Percentiles rank a stretch among this genome's conserved stretches.
phyloP scores from a whole-genome alignment of 2,888 invertebrate species.

The Phalera bucephala region DNA sequence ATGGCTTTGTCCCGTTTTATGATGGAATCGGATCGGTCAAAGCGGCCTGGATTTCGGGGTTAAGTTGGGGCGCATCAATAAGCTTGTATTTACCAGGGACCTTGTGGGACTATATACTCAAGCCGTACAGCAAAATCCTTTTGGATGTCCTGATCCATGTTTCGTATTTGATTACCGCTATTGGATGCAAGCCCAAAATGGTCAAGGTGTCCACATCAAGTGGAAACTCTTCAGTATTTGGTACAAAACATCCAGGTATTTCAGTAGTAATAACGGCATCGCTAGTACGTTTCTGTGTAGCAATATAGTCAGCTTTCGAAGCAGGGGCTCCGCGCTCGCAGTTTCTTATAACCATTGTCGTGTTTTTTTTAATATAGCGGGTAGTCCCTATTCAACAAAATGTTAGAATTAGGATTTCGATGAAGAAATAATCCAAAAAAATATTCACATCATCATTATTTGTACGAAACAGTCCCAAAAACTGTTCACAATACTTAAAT shows the following conservation, averaged over 20 bases:
- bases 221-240: background rate
- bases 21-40: conserved; percentile 14
- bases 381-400: too few relatives aligned
- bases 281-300: background rate
- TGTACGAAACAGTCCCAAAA: background rate
- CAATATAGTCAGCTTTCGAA: background rate
- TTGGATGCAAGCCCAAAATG: conserved; percentile 4
- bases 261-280: background rate
- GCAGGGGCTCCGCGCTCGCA: background rate
- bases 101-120: conserved; percentile 17
- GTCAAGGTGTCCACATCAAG: background rate
- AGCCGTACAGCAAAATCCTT: conserved; percentile 20
- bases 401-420: background rate
- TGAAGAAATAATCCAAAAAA: background rate
- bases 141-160: conserved; percentile 19
- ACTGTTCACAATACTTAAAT: background rate
- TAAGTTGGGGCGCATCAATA: conserved; percentile 24
- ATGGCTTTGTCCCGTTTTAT: conserved; percentile 25
- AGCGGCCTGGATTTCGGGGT: conserved; percentile 24
- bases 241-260: background rate
- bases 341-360: background rate
- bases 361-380: too few relatives aligned
- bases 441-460: background rate
- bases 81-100: conserved; percentile 20
- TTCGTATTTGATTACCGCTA: conserved; percentile 14